A percentile compares a stretch with the other conserved stretches of the same genome.
These are phyloP conservation scores for Pholis gunnellus DNA, from an alignment of 2,113 vertebrate genomes.

Conservation along the genomic window DNA sequence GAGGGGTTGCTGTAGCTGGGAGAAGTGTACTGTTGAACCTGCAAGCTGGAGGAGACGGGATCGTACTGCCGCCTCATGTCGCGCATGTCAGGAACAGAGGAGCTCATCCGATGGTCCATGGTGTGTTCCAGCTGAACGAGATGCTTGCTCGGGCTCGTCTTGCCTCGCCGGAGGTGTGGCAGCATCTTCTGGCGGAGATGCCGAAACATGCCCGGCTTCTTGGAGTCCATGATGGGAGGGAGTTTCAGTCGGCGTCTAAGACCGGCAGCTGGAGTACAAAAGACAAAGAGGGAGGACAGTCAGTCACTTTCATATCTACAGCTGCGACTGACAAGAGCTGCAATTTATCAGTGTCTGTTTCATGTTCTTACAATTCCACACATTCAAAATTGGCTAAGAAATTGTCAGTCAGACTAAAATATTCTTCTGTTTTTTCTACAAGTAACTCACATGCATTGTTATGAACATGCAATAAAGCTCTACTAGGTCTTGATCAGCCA, in stretches of 20 bases:
- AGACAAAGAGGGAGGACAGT: neutral
- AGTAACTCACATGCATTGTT: neutral
- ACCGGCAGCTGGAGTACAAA: constrained; percentile 32
- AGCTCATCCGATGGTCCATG: constrained; percentile 69
- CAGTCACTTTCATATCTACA: neutral
- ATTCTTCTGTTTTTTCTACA: neutral
- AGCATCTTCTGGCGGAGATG: constrained; percentile 76
- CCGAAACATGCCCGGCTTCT: constrained; percentile 73
- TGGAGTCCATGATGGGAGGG: constrained; percentile 67
- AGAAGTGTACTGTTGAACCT: neutral
- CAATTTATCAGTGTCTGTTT: neutral
- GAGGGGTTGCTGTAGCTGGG: constrained; percentile 50
- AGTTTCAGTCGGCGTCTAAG: constrained; percentile 30
- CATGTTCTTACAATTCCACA: neutral
- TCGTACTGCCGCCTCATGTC: constrained; percentile 26
- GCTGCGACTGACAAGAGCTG: neutral
- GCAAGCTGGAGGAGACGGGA: neutral
- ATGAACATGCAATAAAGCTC: neutral
- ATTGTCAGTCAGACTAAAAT: neutral
- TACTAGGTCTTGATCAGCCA: neutral
- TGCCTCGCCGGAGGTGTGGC: constrained; percentile 54
- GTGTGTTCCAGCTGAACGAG: neutral
- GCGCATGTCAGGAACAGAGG: constrained; percentile 69
- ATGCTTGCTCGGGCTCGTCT: constrained; percentile 29
- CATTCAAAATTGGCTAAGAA: neutral